These are phyloP conservation scores for Amyelois transitella DNA, from an alignment of 1,140 invertebrate genomes.

Conservation along the genomic window DNA sequence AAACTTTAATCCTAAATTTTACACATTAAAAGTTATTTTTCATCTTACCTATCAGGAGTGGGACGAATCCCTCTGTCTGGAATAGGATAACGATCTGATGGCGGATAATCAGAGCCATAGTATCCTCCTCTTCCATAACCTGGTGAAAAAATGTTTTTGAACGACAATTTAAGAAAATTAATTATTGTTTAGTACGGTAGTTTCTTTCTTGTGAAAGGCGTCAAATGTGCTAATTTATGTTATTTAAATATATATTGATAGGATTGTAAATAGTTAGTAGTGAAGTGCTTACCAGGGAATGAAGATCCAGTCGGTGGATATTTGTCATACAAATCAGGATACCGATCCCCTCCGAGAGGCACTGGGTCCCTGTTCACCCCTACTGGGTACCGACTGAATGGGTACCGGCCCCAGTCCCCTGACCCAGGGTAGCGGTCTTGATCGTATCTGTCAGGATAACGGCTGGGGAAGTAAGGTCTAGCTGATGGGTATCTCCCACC, in stretches of 20 bases:
- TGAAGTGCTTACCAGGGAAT: conserved; percentile 56
- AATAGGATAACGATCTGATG: conserved; percentile 37
- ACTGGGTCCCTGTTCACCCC: conserved; percentile 64
- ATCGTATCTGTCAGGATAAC: conserved; percentile 63
- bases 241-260: neutral
- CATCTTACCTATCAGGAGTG: conserved; percentile 47
- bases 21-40: neutral
- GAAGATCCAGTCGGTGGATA: conserved; percentile 71
- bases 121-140: conserved; percentile 62
- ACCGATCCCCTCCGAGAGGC: conserved; percentile 64
- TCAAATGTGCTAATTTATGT: too few species aligned
- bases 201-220: too few species aligned
- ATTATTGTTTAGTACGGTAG: too few species aligned
- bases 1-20: too few species aligned
- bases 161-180: neutral
- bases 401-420: conserved; percentile 65
- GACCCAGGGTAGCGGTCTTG: conserved; percentile 55
- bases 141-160: conserved; percentile 22
- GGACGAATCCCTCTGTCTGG: conserved; percentile 57
- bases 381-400: conserved; percentile 60
- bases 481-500: conserved; percentile 50
- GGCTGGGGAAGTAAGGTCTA: conserved; percentile 54
- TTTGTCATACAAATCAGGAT: conserved; percentile 67
- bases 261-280: neutral
- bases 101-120: conserved; percentile 49